phyloP scores from a whole-genome alignment of 1,140 invertebrate genomes.

The Trichonephila clavata region DNA sequence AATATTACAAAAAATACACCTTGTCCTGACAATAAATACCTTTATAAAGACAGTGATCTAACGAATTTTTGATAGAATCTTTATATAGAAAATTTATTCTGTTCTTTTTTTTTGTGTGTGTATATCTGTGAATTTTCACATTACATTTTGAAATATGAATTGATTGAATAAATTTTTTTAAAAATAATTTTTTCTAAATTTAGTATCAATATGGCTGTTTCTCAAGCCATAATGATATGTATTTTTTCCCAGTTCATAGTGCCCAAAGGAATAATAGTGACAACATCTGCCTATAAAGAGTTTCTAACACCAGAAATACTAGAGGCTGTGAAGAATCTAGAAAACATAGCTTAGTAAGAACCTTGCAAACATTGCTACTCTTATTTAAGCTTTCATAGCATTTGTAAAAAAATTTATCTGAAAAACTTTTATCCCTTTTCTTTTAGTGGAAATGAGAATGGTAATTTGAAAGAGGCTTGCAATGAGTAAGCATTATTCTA shows the following conservation, averaged over 20 bases:
- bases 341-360: slow-evolving; percentile 44
- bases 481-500: neutral
- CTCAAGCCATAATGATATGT: neutral
- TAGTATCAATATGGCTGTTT: neutral
- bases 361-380: neutral
- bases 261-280: slow-evolving; percentile 85
- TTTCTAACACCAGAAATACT: slow-evolving; percentile 27
- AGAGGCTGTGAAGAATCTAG: slow-evolving; percentile 14
- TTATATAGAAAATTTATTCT: too few species aligned
- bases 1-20: neutral
- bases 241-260: slow-evolving; percentile 79
- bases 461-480: slow-evolving; percentile 15
- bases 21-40: neutral
- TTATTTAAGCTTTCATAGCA: neutral
- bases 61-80: too few species aligned
- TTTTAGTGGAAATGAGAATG: neutral
- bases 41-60: too few species aligned
- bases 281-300: slow-evolving; percentile 81
- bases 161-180: too few species aligned
- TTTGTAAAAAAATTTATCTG: neutral
- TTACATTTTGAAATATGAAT: too few species aligned
- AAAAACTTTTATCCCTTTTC: neutral
- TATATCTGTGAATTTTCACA: too few species aligned
- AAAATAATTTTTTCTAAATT: too few species aligned
- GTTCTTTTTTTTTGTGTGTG: too few species aligned